Evolutionary conservation across 2,888 invertebrate species (phyloP), one percentile per base, ranked within the genome.

Genomic region (Entomobrya proxima): DNA sequence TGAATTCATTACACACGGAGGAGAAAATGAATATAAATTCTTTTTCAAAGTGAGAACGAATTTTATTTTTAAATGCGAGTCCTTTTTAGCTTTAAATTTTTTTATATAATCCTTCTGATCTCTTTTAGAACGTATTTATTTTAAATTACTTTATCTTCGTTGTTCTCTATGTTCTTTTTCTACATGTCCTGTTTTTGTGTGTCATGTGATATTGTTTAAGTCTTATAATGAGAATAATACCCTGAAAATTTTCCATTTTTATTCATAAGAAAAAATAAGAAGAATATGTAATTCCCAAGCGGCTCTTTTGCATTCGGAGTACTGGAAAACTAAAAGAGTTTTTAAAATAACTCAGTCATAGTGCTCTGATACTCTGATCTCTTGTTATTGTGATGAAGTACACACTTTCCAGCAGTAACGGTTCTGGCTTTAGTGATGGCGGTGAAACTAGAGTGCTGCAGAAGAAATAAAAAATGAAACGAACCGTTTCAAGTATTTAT

Each of bases 261-360:
- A 69, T 72, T 72, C 72, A 80, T 55, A 77, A n/a, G 32, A 44
- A 44, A 37, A 72, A 35, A 24, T 7, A 52, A 44, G 40, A 18
- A 72, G 55, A 80, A 86, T 85, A 72, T 77, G 79, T 85, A 82
- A 85, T 86, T 88, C 86, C 81, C 85, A 80, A 75, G 77, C 58
- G 85, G 85, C 72, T 44, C 58, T 79, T 37, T 77, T 69, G 21
- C 35, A 58, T 18, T 85, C 64, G 24, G 32, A 61, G n/a, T n/a
- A n/a, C n/a, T n/a, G n/a, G n/a, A 81, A 79, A 58, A 58, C 72
- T 58, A 61, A 72, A 7, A 58, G 81, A 58, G 81, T 80, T 80
- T n/a, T 80, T 55, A 69, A 72, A 69, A 72, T 80, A 80, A 80
- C 69, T 80, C 69, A 50, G 30, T 79, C 79, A 79, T n/a, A n/a